Evolutionary conservation across 2,113 vertebrate species (phyloP).

Genomic region (Apeltes quadracus): DNA sequence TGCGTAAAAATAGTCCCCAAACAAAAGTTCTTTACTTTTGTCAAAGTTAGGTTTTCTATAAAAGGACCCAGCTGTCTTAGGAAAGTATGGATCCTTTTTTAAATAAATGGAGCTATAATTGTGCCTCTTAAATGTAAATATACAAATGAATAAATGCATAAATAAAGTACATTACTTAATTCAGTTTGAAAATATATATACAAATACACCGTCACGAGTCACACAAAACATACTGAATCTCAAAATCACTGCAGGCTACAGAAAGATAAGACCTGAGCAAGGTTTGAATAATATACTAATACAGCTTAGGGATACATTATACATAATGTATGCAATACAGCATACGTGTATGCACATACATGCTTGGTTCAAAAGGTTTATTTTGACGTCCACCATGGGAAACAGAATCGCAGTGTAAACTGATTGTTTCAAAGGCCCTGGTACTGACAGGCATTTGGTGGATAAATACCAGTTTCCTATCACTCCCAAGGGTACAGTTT

Average conservation of each 20-base stretch:
- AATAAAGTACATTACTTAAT: background rate
- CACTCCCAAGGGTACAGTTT: slow-evolving; percentile 5
- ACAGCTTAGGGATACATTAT: background rate
- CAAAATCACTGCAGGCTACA: background rate
- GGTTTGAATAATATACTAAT: background rate
- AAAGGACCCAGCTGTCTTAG: background rate
- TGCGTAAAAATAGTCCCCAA: background rate
- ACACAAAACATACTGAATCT: background rate
- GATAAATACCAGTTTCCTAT: slow-evolving; percentile 5
- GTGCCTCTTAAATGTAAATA: background rate
- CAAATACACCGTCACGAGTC: background rate
- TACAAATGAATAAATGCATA: background rate
- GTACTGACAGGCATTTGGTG: background rate
- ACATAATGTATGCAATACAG: background rate
- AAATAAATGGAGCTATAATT: background rate
- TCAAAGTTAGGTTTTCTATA: background rate
- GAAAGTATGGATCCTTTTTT: background rate
- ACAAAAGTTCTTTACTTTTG: background rate
- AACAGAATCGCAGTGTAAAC: background rate
- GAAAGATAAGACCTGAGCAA: too few species aligned
- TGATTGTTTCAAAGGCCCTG: slow-evolving; percentile 7
- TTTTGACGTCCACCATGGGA: background rate
- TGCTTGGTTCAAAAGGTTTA: background rate
- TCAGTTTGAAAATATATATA: background rate
- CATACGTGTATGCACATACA: background rate